Conservation (phyloP, 1,140 invertebrate genomes). For the Calliphora vicina region DNA sequence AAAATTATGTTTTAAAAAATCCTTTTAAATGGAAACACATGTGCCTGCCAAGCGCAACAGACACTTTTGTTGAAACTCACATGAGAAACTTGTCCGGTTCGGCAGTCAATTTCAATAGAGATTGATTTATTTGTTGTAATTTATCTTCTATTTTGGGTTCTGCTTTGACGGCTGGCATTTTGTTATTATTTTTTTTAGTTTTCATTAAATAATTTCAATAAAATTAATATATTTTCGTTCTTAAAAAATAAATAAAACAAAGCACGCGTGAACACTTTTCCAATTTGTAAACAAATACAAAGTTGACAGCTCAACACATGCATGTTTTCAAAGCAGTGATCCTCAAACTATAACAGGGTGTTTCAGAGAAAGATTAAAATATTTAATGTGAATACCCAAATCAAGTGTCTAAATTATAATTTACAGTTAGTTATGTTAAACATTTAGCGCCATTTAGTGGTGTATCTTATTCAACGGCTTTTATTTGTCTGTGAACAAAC, state of each 20-base stretch:
- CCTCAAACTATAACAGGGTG: neutral
- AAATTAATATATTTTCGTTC: neutral
- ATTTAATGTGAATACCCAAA: no score
- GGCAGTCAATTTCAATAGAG: slow-evolving; percentile 35
- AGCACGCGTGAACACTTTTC: slow-evolving; percentile 15
- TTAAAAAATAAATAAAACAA: neutral
- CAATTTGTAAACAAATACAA: slow-evolving; percentile 32
- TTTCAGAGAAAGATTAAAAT: neutral
- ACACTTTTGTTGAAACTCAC: slow-evolving; percentile 45
- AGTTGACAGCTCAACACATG: neutral
- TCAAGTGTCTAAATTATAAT: no score
- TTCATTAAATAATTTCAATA: neutral
- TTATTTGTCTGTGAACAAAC: no score
- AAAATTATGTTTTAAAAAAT: slow-evolving; percentile 43
- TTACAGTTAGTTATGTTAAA: no score
- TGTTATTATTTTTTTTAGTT: neutral
- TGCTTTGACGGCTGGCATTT: slow-evolving; percentile 15
- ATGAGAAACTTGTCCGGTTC: slow-evolving; percentile 53
- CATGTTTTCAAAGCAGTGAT: neutral
- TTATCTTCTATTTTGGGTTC: slow-evolving; percentile 34
- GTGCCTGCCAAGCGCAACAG: neutral
- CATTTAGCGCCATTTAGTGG: no score
- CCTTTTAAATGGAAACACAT: slow-evolving; percentile 39
- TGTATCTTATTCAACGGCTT: no score
- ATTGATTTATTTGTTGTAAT: slow-evolving; percentile 44